These are phyloP conservation scores for Neoaliturus tenellus DNA, from an alignment of 2,888 invertebrate species.

Conservation along the genomic window DNA sequence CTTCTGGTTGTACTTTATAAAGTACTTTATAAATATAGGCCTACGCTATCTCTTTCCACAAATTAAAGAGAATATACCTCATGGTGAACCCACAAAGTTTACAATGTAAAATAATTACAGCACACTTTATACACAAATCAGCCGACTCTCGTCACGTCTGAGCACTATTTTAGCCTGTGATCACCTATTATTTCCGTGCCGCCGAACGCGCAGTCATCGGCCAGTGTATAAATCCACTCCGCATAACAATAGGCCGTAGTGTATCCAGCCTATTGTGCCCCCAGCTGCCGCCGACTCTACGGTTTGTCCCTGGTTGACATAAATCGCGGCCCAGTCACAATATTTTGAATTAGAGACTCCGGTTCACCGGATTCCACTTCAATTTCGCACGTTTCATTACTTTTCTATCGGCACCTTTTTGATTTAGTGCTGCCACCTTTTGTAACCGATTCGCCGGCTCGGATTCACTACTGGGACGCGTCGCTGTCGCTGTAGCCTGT, in stretches of 20 bases:
- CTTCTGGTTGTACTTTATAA: too few species aligned
- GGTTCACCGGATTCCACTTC: slow-evolving; percentile 50
- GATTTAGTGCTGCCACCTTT: slow-evolving; percentile 50
- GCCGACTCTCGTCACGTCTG: background rate
- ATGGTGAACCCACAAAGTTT: too few species aligned
- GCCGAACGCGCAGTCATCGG: background rate
- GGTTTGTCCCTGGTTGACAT: background rate
- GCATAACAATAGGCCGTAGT: slow-evolving; percentile 15
- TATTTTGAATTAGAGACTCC: slow-evolving; percentile 52
- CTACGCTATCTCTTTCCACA: too few species aligned
- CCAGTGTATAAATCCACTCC: slow-evolving; percentile 26
- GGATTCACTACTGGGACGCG: background rate
- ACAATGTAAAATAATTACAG: too few species aligned
- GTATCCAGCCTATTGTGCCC: background rate
- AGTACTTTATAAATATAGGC: too few species aligned
- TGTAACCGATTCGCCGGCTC: background rate
- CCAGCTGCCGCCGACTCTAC: slow-evolving; percentile 8
- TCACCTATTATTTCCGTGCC: slow-evolving; percentile 7
- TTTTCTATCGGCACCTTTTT: slow-evolving; percentile 55
- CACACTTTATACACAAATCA: background rate
- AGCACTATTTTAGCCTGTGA: slow-evolving; percentile 12
- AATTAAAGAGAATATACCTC: too few species aligned
- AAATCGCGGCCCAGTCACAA: slow-evolving; percentile 49
- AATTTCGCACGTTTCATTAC: slow-evolving; percentile 53
- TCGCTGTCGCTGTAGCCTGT: background rate